Evolutionary conservation across 1,140 invertebrate genomes (phyloP).

Genomic region (Plutomurus gul): DNA sequence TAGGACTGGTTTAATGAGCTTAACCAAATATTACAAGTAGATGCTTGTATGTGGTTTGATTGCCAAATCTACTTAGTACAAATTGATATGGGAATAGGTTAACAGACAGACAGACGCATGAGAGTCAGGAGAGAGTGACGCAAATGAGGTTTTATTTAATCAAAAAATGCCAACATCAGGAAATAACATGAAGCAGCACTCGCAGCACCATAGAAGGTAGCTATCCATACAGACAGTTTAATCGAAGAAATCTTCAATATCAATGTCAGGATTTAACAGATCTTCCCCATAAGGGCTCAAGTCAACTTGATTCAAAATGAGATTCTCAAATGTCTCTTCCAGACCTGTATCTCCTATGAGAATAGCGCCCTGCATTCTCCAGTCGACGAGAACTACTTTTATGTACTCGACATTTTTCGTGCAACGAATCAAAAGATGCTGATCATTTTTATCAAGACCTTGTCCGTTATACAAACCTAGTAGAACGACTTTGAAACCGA

Average conservation of each 20-base stretch:
- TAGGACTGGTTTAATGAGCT: too few species aligned
- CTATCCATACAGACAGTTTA: slow-evolving; percentile 63
- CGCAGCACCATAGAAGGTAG: too few species aligned
- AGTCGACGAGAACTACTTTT: slow-evolving; percentile 82
- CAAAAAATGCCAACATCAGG: too few species aligned
- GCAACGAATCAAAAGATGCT: slow-evolving; percentile 80
- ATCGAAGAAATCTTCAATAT: slow-evolving; percentile 99
- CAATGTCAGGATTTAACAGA: slow-evolving; percentile 91
- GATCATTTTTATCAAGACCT: slow-evolving; percentile 76
- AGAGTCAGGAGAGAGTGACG: too few species aligned
- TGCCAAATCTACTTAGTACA: too few species aligned
- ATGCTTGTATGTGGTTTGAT: too few species aligned
- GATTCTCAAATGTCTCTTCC: slow-evolving; percentile 97
- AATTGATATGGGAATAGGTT: too few species aligned
- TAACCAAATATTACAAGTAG: too few species aligned
- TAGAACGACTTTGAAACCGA: slow-evolving; percentile 91
- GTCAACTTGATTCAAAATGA: slow-evolving; percentile 94
- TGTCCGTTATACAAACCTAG: slow-evolving; percentile 94
- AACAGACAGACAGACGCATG: too few species aligned
- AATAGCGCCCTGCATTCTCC: slow-evolving; percentile 87
- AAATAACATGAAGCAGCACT: too few species aligned
- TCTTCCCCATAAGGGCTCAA: slow-evolving; percentile 85
- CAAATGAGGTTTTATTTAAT: too few species aligned
- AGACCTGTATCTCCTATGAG: slow-evolving; percentile 96
- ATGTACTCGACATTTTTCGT: slow-evolving; percentile 85